These are phyloP conservation scores for Machimus rusticus DNA, from an alignment of 2,888 invertebrate genomes.

Conservation along the genomic window DNA sequence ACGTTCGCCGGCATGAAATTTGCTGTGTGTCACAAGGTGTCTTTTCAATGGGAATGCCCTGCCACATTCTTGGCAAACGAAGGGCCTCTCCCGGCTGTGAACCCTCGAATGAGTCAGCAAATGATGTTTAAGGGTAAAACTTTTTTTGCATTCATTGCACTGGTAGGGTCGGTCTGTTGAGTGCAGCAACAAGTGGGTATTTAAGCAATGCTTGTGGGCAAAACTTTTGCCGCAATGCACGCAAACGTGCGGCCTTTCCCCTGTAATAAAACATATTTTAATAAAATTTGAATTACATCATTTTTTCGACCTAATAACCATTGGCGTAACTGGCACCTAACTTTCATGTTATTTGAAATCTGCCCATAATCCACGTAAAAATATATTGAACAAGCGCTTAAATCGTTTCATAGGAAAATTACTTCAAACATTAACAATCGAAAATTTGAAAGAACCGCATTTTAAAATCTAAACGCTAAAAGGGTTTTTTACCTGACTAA, in stretches of 20 bases:
- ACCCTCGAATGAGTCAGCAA: conserved; percentile 81
- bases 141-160: conserved; percentile 85
- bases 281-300: not conserved
- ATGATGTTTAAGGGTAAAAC: conserved; percentile 85
- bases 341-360: too few species aligned
- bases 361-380: too few species aligned
- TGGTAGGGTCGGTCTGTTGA: conserved; percentile 83
- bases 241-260: conserved; percentile 80
- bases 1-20: conserved; percentile 85
- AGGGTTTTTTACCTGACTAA: too few species aligned
- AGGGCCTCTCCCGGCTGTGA: conserved; percentile 82
- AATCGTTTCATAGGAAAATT: too few species aligned
- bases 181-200: conserved; percentile 82
- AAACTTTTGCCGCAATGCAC: conserved; percentile 82
- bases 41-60: conserved; percentile 82
- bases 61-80: conserved; percentile 83
- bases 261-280: conserved; percentile 54
- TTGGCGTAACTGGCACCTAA: not conserved
- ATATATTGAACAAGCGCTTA: too few species aligned
- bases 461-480: too few species aligned
- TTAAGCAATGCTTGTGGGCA: conserved; percentile 82
- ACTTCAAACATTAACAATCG: too few species aligned
- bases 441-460: too few species aligned
- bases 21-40: conserved; percentile 83
- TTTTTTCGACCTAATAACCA: not conserved